These are phyloP conservation scores for Morus bassanus DNA, from an alignment of 2,797 vertebrate genomes.

Conservation along the genomic window DNA sequence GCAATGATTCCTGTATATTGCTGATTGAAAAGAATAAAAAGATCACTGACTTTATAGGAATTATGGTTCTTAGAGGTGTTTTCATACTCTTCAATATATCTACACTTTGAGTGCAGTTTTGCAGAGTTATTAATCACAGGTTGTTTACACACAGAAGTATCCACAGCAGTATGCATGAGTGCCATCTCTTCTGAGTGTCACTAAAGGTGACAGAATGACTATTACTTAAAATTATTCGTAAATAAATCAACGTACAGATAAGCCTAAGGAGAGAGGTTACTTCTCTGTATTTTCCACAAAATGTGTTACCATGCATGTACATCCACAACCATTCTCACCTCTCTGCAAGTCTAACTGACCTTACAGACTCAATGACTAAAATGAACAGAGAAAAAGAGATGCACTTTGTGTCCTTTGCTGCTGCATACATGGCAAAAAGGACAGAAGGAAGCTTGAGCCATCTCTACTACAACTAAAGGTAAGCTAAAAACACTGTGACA, in stretches of 20 bases:
- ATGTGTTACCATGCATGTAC: not conserved
- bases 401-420: not conserved
- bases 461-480: not conserved
- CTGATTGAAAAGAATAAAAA: slow-evolving; percentile 36
- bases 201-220: not conserved
- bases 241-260: not conserved
- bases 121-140: not conserved
- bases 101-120: not conserved
- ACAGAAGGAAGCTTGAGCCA: not conserved
- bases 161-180: not conserved
- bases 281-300: not conserved
- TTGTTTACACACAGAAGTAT: not conserved
- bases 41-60: not conserved
- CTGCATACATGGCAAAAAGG: not conserved
- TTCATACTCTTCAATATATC: not conserved
- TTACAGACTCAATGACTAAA: not conserved
- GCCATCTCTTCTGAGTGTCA: not conserved
- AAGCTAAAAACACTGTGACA: not conserved
- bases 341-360: not conserved
- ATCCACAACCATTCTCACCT: not conserved
- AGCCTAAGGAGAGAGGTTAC: not conserved
- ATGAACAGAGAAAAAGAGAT: not conserved
- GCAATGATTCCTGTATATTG: not conserved
- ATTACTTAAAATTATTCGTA: not conserved
- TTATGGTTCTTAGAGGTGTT: not conserved